Evolutionary conservation across 2,888 invertebrate species (phyloP).

Genomic region (Plemyria rubiginata): DNA sequence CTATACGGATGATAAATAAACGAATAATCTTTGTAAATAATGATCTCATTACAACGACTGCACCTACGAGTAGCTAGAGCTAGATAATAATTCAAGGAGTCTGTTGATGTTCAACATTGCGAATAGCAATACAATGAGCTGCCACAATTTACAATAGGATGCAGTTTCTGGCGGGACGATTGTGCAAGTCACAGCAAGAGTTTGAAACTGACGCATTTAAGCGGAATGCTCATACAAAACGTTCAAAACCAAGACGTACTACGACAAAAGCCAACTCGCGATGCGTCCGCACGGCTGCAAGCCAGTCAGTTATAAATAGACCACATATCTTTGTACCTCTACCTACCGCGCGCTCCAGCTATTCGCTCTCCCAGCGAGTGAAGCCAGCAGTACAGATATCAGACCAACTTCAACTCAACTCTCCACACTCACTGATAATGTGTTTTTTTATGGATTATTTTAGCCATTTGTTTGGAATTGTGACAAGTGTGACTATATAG

Average conservation of each 20-base stretch:
- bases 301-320: conserved; percentile 79
- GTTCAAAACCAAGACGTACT: conserved; percentile 67
- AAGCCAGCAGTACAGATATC: conserved; percentile 52
- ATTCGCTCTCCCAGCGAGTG: conserved; percentile 77
- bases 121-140: conserved; percentile 21
- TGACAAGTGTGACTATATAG: conserved; percentile 39
- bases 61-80: too few species aligned
- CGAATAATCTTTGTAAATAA: too few species aligned
- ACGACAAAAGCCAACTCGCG: conserved; percentile 63
- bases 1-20: too few species aligned
- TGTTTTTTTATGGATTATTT: conserved; percentile 66
- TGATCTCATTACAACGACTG: too few species aligned
- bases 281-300: conserved; percentile 69
- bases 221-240: conserved; percentile 51
- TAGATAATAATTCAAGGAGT: conserved; percentile 1
- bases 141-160: conserved; percentile 20
- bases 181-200: conserved; percentile 43
- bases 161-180: conserved; percentile 32
- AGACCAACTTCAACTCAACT: conserved; percentile 54
- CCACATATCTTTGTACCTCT: conserved; percentile 72
- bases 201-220: conserved; percentile 40
- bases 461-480: conserved; percentile 50
- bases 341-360: conserved; percentile 48
- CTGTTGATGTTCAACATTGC: conserved; percentile 16
- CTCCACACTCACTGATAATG: conserved; percentile 44